Evolutionary conservation across 2,797 vertebrate species (phyloP).

Genomic region (Kryptolebias ocellatus): DNA sequence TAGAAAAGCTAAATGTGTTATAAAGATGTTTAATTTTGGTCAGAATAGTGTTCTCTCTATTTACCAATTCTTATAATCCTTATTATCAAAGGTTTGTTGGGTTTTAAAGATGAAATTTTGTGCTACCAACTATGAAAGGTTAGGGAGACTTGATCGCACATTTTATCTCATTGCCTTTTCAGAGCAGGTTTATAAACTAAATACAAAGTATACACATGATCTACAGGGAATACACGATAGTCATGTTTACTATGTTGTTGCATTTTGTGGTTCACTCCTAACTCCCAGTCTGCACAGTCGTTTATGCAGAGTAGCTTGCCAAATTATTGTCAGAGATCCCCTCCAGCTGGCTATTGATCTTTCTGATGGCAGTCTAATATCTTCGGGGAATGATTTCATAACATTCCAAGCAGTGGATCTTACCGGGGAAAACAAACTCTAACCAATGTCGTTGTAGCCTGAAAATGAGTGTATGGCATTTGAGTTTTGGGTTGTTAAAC

Average conservation of each 20-base stretch:
- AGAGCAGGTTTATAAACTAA: slow-evolving; percentile 4
- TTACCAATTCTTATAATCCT: slow-evolving; percentile 1
- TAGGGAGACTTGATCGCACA: neutral
- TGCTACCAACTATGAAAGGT: neutral
- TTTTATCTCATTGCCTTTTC: neutral
- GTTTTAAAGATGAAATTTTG: neutral
- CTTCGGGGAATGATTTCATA: slow-evolving; percentile 31
- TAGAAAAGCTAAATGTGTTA: slow-evolving; percentile 26
- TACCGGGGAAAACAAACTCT: slow-evolving; percentile 23
- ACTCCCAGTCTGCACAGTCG: slow-evolving; percentile 21
- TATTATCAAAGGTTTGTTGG: neutral
- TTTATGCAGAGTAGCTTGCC: slow-evolving; percentile 31
- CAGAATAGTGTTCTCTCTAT: slow-evolving; percentile 9
- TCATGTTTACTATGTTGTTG: neutral
- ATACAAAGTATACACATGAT: neutral
- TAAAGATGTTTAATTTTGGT: slow-evolving; percentile 20
- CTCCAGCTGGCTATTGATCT: slow-evolving; percentile 52
- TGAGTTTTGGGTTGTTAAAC: slow-evolving; percentile 15
- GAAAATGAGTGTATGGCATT: slow-evolving; percentile 13
- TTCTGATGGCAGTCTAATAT: slow-evolving; percentile 36
- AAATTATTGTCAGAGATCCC: slow-evolving; percentile 47
- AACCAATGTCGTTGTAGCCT: slow-evolving; percentile 25
- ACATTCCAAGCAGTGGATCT: slow-evolving; percentile 14
- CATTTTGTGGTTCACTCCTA: slow-evolving; percentile 19
- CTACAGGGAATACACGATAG: neutral